Conservation (phyloP, 2,888 invertebrate species). For the Xylocampa areola region DNA sequence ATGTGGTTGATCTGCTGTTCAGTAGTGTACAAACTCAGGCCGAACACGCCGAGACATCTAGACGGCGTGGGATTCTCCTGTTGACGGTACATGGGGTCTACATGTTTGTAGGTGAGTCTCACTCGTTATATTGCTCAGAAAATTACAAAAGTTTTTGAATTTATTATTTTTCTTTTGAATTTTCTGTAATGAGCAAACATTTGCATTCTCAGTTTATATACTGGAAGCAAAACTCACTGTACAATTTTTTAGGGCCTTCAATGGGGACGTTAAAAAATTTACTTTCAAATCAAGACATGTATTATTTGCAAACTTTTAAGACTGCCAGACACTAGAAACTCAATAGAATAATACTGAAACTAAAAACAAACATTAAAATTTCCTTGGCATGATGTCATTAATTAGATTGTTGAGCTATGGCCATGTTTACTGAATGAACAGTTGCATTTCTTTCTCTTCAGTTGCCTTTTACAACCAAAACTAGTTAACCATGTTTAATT, state of each 20-base stretch:
- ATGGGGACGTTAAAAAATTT: background rate
- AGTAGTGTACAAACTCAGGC: conserved; percentile 97
- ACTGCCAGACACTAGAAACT: conserved; percentile 3
- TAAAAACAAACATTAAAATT: conserved; percentile 23
- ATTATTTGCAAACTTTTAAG: background rate
- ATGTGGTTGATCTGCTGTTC: conserved; percentile 97
- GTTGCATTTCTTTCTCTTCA: conserved; percentile 5
- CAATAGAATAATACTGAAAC: conserved; percentile 34
- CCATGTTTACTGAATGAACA: conserved; percentile 14
- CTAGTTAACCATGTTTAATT: background rate
- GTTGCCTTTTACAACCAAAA: conserved; percentile 14
- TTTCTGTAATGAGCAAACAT: conserved; percentile 34
- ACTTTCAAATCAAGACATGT: background rate
- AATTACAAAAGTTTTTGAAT: conserved; percentile 40
- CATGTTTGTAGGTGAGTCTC: conserved; percentile 43
- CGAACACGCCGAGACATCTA: conserved; percentile 98
- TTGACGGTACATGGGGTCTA: conserved; percentile 59
- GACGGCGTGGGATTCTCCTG: conserved; percentile 96
- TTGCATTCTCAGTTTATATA: conserved; percentile 28
- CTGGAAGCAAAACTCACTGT: conserved; percentile 32
- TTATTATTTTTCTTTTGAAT: conserved; percentile 34
- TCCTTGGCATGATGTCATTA: conserved; percentile 6
- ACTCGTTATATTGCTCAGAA: conserved; percentile 41
- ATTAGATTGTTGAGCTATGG: conserved; percentile 24
- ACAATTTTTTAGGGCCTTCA: background rate